Conservation (phyloP, 1,140 invertebrate species). For the Lithobius niger region DNA sequence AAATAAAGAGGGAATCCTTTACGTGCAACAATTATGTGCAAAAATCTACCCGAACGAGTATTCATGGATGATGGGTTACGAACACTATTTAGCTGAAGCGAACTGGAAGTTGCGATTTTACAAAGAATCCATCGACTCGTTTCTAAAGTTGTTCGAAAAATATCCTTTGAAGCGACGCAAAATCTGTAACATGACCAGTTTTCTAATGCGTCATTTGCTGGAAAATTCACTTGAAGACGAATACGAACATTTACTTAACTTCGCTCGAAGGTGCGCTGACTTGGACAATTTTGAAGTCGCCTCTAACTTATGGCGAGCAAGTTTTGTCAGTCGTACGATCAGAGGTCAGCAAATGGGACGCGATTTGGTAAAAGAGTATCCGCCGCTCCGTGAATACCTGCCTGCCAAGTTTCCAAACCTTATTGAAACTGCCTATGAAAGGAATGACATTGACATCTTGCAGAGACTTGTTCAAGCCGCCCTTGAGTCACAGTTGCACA, state of each 20-base stretch:
- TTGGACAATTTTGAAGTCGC: background rate
- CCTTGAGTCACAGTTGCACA: background rate
- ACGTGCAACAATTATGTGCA: too few species aligned
- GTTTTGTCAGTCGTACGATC: background rate
- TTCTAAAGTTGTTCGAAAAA: background rate
- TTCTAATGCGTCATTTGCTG: background rate
- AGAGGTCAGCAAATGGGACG: background rate
- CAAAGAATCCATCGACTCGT: background rate
- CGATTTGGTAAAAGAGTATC: background rate
- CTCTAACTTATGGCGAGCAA: background rate
- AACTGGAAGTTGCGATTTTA: background rate
- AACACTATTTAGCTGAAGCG: background rate
- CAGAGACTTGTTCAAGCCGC: background rate
- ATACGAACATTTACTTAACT: background rate
- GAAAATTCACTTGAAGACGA: background rate
- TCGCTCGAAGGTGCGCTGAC: background rate
- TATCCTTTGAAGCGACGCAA: background rate
- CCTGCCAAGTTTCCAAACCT: background rate
- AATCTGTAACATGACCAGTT: background rate
- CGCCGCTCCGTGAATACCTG: background rate
- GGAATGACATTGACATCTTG: background rate
- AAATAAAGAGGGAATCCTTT: too few species aligned
- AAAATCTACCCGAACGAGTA: too few species aligned
- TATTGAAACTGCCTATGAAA: background rate
- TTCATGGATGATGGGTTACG: too few species aligned